Base-by-base conservation (phyloP, 1,140 invertebrate species). In the Caerostris darwini region DNA sequence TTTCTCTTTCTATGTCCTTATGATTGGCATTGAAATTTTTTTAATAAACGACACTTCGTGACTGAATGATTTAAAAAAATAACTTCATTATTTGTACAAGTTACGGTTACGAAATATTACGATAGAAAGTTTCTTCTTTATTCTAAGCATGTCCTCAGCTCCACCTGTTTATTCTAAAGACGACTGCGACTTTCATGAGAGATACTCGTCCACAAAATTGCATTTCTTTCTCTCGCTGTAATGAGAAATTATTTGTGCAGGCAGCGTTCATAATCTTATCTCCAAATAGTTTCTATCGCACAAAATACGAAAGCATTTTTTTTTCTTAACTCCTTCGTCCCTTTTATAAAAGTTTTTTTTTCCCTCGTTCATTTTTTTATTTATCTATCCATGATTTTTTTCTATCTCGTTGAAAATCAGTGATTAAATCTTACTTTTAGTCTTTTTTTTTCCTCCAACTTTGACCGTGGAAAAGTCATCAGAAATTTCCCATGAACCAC, bases 241-340 rank as follows among this genome's bases (percentile, higher is more conserved):
- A 85, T 56, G 56, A 85, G 82, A 85, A 85, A 85, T 85, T 85
- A 85, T 85, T 85, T 85, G 82, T 19, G 57, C 82, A 85, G 54
- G 56, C 82, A 85, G 82, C 82, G 56, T 85, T 85, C 50, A 85
- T 58, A 85, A 85, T 59, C 57, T 85, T 59, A 85, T 85, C 82
- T 19, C 34, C 82, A 85, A 85, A 85, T 85, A 85, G 56, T 85
- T 85, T 85, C 54, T 59, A 59, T 57, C 19, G 69, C 34, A 10
- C 69, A n/a, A 85, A 85, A 85, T 58, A 85, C 58, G 19, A 85
- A 77, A 53, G 7, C 58, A 57, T 83, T 85, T 83, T 34, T 87
- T 58, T 34, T 88, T 88, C 59, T 64, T 64, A 67, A 64, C 19
- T 71, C 61, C 59, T 50, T 77, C 53, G 5, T 64, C 50, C 61